Percentiles rank a stretch among this genome's conserved stretches.
Evolutionary conservation across 2,888 invertebrate species (phyloP).

Genomic region (Cerastis rubricosa): DNA sequence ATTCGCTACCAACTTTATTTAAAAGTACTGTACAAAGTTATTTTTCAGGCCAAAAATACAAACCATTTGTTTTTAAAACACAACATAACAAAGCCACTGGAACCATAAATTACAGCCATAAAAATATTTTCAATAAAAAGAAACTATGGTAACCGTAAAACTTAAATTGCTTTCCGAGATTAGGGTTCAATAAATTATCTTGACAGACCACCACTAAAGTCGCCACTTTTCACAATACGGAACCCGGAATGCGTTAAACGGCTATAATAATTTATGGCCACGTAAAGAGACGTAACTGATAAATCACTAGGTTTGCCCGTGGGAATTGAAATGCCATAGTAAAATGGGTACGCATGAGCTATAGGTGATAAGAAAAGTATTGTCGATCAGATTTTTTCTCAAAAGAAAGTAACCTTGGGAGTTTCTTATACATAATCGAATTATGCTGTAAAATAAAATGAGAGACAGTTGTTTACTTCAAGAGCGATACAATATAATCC

Average conservation of each 20-base stretch:
- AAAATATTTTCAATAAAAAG: constrained; percentile 54
- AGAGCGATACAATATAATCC: background rate
- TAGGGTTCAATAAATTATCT: constrained; percentile 58
- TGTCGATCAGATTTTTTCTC: constrained; percentile 16
- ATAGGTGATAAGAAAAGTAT: constrained; percentile 46
- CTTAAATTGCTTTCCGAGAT: constrained; percentile 61
- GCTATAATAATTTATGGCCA: constrained; percentile 66
- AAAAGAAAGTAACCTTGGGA: background rate
- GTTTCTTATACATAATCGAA: background rate
- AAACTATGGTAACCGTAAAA: constrained; percentile 40
- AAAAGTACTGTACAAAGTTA: background rate
- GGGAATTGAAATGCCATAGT: constrained; percentile 50
- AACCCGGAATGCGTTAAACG: constrained; percentile 59
- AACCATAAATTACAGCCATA: constrained; percentile 40
- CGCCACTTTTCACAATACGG: constrained; percentile 52
- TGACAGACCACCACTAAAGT: constrained; percentile 58
- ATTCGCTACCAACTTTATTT: background rate
- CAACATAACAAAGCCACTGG: constrained; percentile 13
- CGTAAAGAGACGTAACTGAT: constrained; percentile 58
- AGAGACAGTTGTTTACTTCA: background rate
- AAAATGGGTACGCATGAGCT: constrained; percentile 40
- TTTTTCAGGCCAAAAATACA: background rate
- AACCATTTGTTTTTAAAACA: constrained; percentile 28
- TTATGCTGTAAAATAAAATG: background rate
- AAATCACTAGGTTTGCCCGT: constrained; percentile 54